Base-by-base conservation (phyloP, 2,888 invertebrate genomes). In the Iphiclides podalirius region DNA sequence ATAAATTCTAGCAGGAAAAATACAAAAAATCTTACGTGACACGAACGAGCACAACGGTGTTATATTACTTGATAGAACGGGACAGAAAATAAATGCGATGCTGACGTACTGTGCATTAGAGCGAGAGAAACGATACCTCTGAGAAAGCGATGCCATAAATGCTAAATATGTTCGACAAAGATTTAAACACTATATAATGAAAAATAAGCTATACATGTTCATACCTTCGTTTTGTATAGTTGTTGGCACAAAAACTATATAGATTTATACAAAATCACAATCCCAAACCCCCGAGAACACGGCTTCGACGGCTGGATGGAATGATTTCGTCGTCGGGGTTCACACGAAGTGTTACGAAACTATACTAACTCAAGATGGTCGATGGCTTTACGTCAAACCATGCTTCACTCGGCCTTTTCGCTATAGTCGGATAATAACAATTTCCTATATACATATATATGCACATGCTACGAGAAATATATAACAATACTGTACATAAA, bases 221-320 rank as follows among this genome's bases (percentile, higher is more conserved):
- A 67, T 85, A 87, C 87, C 88, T 88, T 83, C 70, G 79, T 81
- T 83, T 81, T 79, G 74, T 75, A 75, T 78, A 75, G 73, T 79
- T 79, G 79, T 88, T 88, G 88, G 87, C 88, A 88, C 87, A 82
- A 78, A 72, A 74, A 79, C 79, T 80, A 72, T 74, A 70, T 73
- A 78, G 73, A 78, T 82, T 82, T 79, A 75, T 77, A 75, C 70
- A 82, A 79, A 81, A 84, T 81, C 83, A 80, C 83, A 79, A 82
- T 83, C 76, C 81, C 78, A 85, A 85, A 81, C 86, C 87, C 85
- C 85, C 81, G 79, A 86, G 84, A 86, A 86, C 80, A 79, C 85
- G 79, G 84, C 87, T 85, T 84, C 87, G 85, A 88, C 86, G 87
- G 85, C 87, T 87, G 87, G 87, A 87, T 88, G 87, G 87, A 88